These are phyloP conservation scores for Mus caroli DNA, from an alignment of 2,797 vertebrate species.

Conservation along the genomic window DNA sequence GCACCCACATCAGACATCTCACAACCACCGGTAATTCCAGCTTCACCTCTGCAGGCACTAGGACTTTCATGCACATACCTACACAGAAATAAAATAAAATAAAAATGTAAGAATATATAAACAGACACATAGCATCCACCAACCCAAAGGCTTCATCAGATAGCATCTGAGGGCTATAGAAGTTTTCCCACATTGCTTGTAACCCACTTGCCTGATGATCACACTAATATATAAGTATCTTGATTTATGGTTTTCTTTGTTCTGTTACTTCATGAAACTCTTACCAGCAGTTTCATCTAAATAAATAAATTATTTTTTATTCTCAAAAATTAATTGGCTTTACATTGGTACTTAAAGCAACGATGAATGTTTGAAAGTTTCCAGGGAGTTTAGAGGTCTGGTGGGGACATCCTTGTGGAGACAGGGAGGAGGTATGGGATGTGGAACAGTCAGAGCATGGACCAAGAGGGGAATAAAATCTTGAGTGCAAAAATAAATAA, in stretches of 20 bases:
- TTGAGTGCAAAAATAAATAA: no score
- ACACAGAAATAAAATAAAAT: not conserved
- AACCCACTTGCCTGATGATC: not conserved
- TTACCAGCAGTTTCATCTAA: not conserved
- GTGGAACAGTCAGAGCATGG: no score
- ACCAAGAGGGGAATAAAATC: no score
- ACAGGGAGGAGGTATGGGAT: no score
- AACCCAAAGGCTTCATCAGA: no score
- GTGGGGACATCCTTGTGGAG: no score
- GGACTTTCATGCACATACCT: not conserved
- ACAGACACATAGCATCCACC: not conserved
- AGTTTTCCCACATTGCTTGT: not conserved
- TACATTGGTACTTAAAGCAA: not conserved
- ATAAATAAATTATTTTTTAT: not conserved
- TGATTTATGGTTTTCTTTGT: not conserved
- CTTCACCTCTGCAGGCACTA: not conserved
- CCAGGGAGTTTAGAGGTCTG: no score
- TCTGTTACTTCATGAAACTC: not conserved
- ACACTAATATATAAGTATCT: not conserved
- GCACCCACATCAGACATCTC: not conserved
- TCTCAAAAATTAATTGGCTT: not conserved
- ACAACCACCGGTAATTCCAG: not conserved
- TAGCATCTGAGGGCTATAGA: not conserved
- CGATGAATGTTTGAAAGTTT: not conserved
- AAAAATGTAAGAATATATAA: not conserved